Base-by-base conservation (phyloP, 2,888 invertebrate species). In the Anticlea derivata region DNA sequence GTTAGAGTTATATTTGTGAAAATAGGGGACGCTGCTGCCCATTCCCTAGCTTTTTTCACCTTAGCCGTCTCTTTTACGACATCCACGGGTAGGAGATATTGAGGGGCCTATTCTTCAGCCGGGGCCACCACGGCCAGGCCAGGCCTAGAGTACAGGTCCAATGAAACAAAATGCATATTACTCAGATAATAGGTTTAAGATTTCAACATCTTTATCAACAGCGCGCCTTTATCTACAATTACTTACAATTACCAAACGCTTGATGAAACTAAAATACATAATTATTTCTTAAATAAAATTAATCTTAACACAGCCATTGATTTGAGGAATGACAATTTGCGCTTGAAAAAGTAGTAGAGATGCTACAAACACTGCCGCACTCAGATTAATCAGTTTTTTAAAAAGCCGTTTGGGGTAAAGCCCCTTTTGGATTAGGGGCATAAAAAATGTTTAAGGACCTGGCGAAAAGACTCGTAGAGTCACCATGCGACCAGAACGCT, bases 221-320 rank as follows among this genome's bases (percentile, higher is more conserved):
- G 35, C 40, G 20, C 35, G 13, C 4, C 22, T 37, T n/a, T 33
- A 26, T 7, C 12, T 43, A 43, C 8, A 34, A 34, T 33, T 8
- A 7, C 1, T 7, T 17, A 13, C 17, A 17, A 20, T 10, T 34
- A 29, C 10, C 7, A 30, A 45, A 35, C 2, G 24, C 8, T 13
- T 6, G 17, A 26, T 8, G 12, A 22, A 44, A 33, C 5, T 37
- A 46, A 50, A 27, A 39, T 41, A 17, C 2, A 4, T 17, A 29
- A 34, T 26, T 44, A 31, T 39, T 31, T 50, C 50, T 49, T 50
- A 62, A 56, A 53, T 49, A 29, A 58, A 65, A 60, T 66, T 24
- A 45, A 68, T 63, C 53, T 73, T 69, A 68, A 61, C 73, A 74
- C 76, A 77, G 75, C 72, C 76, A 59, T 69, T 50, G 53, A 63